A percentile compares a stretch with the other conserved stretches of the same genome.
Conservation (phyloP, 2,888 invertebrate genomes). For the Dicranocentrus wangi region DNA sequence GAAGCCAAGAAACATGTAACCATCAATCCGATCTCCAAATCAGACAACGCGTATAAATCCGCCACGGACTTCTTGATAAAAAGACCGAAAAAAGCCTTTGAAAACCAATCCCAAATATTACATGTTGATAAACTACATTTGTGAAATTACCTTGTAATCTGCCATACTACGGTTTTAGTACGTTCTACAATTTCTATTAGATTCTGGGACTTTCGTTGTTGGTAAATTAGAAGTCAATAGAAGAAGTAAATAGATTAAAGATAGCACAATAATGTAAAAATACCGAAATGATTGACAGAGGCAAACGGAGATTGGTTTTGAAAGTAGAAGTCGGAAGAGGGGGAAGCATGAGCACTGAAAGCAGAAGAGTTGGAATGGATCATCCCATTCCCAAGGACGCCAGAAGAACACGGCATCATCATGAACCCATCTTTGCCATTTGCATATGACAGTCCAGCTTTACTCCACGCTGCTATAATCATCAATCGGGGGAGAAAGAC, state of each 20-base stretch:
- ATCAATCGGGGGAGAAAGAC: slow-evolving; percentile 39
- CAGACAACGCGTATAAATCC: no score
- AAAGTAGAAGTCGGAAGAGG: slow-evolving; percentile 70
- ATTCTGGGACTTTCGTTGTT: no score
- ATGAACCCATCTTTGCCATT: slow-evolving; percentile 59
- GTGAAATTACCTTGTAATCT: no score
- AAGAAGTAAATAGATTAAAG: slow-evolving; percentile 32
- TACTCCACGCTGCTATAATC: slow-evolving; percentile 64
- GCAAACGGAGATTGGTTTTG: slow-evolving; percentile 71
- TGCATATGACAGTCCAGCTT: slow-evolving; percentile 64
- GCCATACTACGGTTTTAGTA: no score
- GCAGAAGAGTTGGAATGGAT: slow-evolving; percentile 70
- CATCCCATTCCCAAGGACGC: slow-evolving; percentile 67
- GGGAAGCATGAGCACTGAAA: slow-evolving; percentile 69
- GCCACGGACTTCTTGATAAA: no score
- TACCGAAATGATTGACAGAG: slow-evolving; percentile 73
- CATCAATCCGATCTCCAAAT: no score
- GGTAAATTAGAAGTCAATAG: no score
- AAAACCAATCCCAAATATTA: no score
- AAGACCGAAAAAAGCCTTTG: no score
- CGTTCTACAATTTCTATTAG: no score
- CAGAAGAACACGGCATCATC: slow-evolving; percentile 44
- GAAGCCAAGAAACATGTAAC: no score
- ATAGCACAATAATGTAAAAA: slow-evolving; percentile 36
- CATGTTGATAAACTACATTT: no score